Evolutionary conservation across 2,797 vertebrate species (phyloP).

Genomic region (Poecilia picta): DNA sequence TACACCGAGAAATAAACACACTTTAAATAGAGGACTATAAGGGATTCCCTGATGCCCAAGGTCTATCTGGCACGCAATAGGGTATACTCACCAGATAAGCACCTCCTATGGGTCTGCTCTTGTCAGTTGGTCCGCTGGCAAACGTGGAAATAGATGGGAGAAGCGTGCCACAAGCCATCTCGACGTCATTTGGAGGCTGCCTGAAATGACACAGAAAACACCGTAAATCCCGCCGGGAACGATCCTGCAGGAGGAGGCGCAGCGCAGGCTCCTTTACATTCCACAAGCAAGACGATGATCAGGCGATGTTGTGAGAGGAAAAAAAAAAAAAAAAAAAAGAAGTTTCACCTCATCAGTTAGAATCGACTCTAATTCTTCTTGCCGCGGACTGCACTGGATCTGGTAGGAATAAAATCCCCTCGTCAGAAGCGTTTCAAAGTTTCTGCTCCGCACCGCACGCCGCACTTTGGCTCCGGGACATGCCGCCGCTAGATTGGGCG

Average conservation of each 20-base stretch:
- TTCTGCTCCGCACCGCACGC: constrained; percentile 50
- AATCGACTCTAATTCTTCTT: constrained; percentile 29
- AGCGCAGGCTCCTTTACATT: constrained; percentile 28
- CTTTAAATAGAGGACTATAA: constrained; percentile 18
- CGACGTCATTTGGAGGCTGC: constrained; percentile 93
- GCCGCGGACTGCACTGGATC: constrained; percentile 8
- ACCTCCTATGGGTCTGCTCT: constrained; percentile 86
- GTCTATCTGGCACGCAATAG: constrained; percentile 9
- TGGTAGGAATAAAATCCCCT: constrained; percentile 30
- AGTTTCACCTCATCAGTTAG: constrained; percentile 77
- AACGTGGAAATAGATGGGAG: constrained; percentile 96
- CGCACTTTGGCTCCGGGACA: constrained; percentile 56
- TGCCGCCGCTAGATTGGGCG: constrained; percentile 48
- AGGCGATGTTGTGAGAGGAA: background rate
- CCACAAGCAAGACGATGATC: constrained; percentile 28
- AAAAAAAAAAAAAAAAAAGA: background rate
- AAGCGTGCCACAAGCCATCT: constrained; percentile 94
- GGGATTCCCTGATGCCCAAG: background rate
- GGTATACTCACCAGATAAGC: constrained; percentile 87
- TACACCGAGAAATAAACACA: constrained; percentile 20
- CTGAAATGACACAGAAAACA: constrained; percentile 74
- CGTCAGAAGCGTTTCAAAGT: constrained; percentile 35
- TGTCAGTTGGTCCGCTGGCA: constrained; percentile 84
- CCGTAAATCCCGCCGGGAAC: constrained; percentile 58
- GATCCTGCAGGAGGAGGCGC: constrained; percentile 15